Evolutionary conservation across 2,797 vertebrate species (phyloP).

Genomic region (Propithecus deckenii): DNA sequence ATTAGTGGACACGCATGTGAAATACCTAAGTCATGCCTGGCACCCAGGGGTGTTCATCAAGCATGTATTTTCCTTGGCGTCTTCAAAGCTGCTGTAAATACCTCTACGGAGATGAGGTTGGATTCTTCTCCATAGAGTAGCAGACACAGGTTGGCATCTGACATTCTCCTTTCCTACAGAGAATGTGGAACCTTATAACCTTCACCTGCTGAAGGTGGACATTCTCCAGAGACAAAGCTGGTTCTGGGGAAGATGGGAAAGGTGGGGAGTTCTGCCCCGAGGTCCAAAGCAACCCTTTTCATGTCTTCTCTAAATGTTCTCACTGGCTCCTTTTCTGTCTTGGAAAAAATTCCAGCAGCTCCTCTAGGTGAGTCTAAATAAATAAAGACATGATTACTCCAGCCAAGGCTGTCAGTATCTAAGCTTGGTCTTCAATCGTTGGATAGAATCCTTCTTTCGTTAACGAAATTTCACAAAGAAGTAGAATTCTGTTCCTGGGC

Average conservation of each 20-base stretch:
- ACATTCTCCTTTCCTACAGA: background rate
- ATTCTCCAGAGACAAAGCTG: background rate
- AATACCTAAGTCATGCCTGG: background rate
- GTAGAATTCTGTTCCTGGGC: background rate
- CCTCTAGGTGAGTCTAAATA: background rate
- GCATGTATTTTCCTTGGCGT: background rate
- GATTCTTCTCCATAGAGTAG: background rate
- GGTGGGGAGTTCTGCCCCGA: accelerated
- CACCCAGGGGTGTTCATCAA: background rate
- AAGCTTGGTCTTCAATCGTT: background rate
- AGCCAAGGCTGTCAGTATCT: background rate
- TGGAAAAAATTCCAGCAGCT: background rate
- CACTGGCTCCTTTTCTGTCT: background rate
- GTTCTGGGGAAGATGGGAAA: background rate
- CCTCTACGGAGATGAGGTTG: background rate
- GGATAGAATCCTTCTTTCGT: background rate
- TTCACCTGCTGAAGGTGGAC: background rate
- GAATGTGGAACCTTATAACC: accelerated
- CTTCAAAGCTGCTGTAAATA: background rate
- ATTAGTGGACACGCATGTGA: background rate
- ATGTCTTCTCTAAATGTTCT: background rate
- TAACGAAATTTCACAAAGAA: background rate
- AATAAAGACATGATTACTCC: background rate
- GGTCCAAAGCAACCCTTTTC: background rate
- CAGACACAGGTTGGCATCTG: background rate